phyloP scores from a whole-genome alignment of 2,797 vertebrate genomes.

The Poecilia gillii region DNA sequence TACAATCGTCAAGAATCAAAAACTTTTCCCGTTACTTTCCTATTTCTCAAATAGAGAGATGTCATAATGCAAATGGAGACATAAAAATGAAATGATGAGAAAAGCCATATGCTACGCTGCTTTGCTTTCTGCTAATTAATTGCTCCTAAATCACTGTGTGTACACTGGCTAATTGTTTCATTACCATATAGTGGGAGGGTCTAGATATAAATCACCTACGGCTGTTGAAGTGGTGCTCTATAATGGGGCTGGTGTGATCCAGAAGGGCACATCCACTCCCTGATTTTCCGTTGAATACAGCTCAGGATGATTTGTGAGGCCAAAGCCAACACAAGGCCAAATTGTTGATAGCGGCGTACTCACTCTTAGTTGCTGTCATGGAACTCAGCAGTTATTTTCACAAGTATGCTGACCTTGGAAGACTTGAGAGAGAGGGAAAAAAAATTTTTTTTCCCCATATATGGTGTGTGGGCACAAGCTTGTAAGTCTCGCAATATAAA shows the following conservation, averaged over 20 bases:
- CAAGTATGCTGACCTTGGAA: constrained; percentile 50
- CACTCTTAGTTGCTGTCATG: constrained; percentile 39
- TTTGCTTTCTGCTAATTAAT: constrained; percentile 9
- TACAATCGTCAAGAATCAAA: neutral
- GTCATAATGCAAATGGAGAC: neutral
- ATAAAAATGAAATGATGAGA: constrained; percentile 18
- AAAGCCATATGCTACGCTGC: constrained; percentile 18
- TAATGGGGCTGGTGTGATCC: constrained; percentile 19
- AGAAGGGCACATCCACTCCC: constrained; percentile 16
- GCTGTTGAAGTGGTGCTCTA: constrained; percentile 1
- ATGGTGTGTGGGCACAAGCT: neutral
- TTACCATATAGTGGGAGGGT: constrained; percentile 21
- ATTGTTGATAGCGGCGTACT: constrained; percentile 50
- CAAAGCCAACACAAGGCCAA: constrained; percentile 46
- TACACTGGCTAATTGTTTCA: constrained; percentile 32
- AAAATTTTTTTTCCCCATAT: constrained; percentile 1
- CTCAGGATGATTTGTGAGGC: constrained; percentile 53
- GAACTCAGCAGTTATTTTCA: constrained; percentile 44
- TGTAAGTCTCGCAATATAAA: neutral
- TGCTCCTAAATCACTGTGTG: constrained; percentile 30
- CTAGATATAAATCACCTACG: constrained; percentile 27
- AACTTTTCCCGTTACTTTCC: neutral
- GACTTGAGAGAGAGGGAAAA: constrained; percentile 7
- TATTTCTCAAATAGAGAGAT: neutral
- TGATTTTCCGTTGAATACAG: constrained; percentile 34